Percentiles rank a stretch among this genome's conserved stretches.
Evolutionary conservation across 2,888 invertebrate genomes (phyloP).

Genomic region (Matsumyia berberina): DNA sequence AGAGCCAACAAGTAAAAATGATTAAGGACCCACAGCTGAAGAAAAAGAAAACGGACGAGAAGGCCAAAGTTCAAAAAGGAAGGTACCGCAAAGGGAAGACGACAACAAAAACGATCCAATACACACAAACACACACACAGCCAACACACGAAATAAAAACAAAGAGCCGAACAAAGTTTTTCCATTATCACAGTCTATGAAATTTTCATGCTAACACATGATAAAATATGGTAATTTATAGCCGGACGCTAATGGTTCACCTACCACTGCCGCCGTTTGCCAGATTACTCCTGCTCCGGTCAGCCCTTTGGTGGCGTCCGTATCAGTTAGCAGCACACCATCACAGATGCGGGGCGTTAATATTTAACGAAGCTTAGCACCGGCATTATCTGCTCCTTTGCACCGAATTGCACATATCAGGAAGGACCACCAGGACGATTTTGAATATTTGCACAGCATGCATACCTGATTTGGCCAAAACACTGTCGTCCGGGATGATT

Average conservation of each 20-base stretch:
- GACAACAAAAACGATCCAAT: constrained; percentile 30
- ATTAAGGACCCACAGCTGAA: constrained; percentile 68
- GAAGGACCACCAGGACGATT: constrained; percentile 36
- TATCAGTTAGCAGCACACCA: not conserved
- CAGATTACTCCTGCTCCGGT: constrained; percentile 19
- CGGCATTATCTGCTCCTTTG: constrained; percentile 52
- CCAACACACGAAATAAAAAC: constrained; percentile 15
- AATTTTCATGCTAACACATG: constrained; percentile 78
- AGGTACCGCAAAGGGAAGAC: constrained; percentile 21
- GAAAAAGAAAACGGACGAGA: constrained; percentile 12
- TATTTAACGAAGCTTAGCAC: constrained; percentile 61
- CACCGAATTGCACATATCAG: constrained; percentile 32
- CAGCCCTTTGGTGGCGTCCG: constrained; percentile 11
- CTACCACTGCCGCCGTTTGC: constrained; percentile 4
- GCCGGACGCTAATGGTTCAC: constrained; percentile 73
- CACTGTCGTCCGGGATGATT: constrained; percentile 26
- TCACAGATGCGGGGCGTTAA: constrained; percentile 61
- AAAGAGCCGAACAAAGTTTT: constrained; percentile 76
- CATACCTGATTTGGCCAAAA: constrained; percentile 34
- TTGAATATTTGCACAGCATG: constrained; percentile 41
- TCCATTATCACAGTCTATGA: constrained; percentile 78
- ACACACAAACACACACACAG: constrained; percentile 22
- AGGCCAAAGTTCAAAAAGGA: constrained; percentile 62
- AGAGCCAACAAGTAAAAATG: constrained; percentile 72
- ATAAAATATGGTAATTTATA: constrained; percentile 78